Conservation (phyloP, 2,888 invertebrate species). For the Patella depressa region DNA sequence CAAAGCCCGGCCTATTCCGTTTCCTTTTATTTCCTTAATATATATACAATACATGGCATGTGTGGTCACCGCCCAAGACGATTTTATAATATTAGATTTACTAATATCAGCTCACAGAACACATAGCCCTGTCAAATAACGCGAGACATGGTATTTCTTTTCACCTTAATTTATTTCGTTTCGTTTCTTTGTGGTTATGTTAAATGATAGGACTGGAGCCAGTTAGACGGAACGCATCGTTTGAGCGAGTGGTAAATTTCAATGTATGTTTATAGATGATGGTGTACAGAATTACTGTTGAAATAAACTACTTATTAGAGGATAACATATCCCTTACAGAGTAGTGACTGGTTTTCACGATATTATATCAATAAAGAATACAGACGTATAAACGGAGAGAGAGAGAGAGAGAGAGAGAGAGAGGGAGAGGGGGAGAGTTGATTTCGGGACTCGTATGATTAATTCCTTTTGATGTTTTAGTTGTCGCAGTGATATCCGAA, state of each 20-base stretch:
- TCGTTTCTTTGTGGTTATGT: not conserved
- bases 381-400: not conserved
- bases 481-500: too few species aligned
- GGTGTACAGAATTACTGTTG: slow-evolving; percentile 9
- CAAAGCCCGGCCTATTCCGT: too few species aligned
- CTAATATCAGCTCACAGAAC: not conserved
- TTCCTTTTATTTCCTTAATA: too few species aligned
- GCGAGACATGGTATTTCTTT: slow-evolving; percentile 4
- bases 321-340: not conserved
- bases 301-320: slow-evolving; percentile 12
- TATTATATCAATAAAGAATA: too few species aligned
- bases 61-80: slow-evolving; percentile 9
- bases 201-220: slow-evolving; percentile 7
- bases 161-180: not conserved
- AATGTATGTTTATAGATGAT: slow-evolving; percentile 6
- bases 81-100: slow-evolving; percentile 8
- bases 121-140: not conserved
- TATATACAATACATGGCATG: not conserved
- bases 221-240: not conserved
- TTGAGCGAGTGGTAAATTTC: not conserved
- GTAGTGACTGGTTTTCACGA: too few species aligned
- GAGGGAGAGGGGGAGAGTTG: slow-evolving; percentile 1
- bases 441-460: too few species aligned
- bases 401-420: not conserved
- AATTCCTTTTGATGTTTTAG: too few species aligned